These are phyloP conservation scores for Athripsodes cinereus DNA, from an alignment of 2,888 invertebrate species.

Conservation along the genomic window DNA sequence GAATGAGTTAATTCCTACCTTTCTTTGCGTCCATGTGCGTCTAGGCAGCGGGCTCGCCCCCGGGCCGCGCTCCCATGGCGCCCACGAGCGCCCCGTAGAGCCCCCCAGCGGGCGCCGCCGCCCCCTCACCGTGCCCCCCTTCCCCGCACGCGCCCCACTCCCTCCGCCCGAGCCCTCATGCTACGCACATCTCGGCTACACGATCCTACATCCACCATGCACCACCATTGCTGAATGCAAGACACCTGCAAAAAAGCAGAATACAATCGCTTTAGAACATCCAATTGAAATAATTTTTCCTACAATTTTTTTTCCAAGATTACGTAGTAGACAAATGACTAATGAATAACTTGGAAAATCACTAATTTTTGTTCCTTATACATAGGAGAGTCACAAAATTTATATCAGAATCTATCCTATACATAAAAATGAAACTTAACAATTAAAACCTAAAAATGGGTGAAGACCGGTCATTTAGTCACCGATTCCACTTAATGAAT, in stretches of 20 bases:
- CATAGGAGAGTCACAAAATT: too few relatives aligned
- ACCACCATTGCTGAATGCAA: not conserved
- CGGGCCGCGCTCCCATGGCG: constrained; percentile 19
- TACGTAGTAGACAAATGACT: too few relatives aligned
- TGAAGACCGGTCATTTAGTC: too few relatives aligned
- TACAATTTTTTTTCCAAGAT: too few relatives aligned
- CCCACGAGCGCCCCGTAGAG: constrained; percentile 4
- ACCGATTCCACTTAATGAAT: too few relatives aligned
- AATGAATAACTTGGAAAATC: too few relatives aligned
- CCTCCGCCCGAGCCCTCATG: constrained; percentile 8
- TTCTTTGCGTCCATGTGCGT: constrained; percentile 26
- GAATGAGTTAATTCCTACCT: constrained; percentile 15
- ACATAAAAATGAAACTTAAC: too few relatives aligned
- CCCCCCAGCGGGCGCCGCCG: constrained; percentile 24
- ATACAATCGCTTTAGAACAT: too few relatives aligned
- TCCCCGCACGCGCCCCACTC: constrained; percentile 26
- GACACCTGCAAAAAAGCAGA: constrained; percentile 3
- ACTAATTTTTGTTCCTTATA: too few relatives aligned
- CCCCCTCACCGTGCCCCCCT: constrained; percentile 27
- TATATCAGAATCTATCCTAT: too few relatives aligned
- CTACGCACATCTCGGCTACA: constrained; percentile 1
- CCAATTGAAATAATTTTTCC: too few relatives aligned
- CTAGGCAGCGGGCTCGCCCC: constrained; percentile 26
- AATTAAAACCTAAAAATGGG: too few relatives aligned
- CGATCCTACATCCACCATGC: not conserved